These are phyloP conservation scores for Xanthia togata DNA, from an alignment of 2,888 invertebrate genomes.

Conservation along the genomic window DNA sequence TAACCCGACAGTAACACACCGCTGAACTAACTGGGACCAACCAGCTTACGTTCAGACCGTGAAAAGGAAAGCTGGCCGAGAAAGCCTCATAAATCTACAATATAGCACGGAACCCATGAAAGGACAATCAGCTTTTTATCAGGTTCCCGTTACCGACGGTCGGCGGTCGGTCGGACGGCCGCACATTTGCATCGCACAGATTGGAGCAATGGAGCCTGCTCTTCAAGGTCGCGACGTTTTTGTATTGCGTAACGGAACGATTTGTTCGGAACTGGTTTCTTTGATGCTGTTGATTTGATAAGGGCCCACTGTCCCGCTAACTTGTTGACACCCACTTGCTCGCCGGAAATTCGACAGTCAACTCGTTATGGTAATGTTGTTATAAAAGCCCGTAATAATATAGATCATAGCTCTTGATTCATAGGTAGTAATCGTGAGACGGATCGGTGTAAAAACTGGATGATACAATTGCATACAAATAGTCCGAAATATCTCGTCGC, in stretches of 20 bases:
- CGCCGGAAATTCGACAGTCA: constrained; percentile 34
- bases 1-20: constrained; percentile 30
- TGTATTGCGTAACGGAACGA: constrained; percentile 57
- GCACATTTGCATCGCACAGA: constrained; percentile 57
- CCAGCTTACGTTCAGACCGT: constrained; percentile 17
- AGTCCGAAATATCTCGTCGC: constrained; percentile 41
- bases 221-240: constrained; percentile 64
- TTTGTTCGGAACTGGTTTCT: constrained; percentile 57
- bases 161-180: constrained; percentile 44
- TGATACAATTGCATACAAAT: constrained; percentile 47
- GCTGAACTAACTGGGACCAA: constrained; percentile 28
- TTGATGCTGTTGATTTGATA: constrained; percentile 34
- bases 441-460: constrained; percentile 28
- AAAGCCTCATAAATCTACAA: constrained; percentile 65
- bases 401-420: constrained; percentile 33
- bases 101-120: constrained; percentile 64
- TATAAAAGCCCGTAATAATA: constrained; percentile 38
- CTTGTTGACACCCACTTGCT: constrained; percentile 43
- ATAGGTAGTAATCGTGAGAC: constrained; percentile 20
- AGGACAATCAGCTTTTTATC: constrained; percentile 72
- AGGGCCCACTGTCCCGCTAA: constrained; percentile 46
- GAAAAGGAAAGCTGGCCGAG: constrained; percentile 70
- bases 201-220: constrained; percentile 50
- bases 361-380: constrained; percentile 50
- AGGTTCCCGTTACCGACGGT: constrained; percentile 65